Evolutionary conservation across 2,888 invertebrate genomes (phyloP), one percentile per base, ranked within the genome.

Genomic region (Synanthedon formicaeformis): DNA sequence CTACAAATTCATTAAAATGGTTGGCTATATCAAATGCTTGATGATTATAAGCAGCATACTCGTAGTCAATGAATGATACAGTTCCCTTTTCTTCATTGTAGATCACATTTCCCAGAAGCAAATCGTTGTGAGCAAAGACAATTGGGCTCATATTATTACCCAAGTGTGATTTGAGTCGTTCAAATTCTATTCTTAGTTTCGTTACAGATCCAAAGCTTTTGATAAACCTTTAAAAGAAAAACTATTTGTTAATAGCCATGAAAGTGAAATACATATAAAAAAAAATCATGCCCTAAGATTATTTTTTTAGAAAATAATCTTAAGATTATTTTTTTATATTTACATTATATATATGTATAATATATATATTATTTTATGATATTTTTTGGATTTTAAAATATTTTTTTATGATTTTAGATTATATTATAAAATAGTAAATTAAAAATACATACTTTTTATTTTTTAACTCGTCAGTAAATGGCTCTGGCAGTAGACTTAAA

Each of bases 111-210:
- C 94, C 96, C 71, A 99, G 89, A 67, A 99, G 90, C 60, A 98
- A 91, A 89, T 99, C 99, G 88, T 99, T 99, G 89, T 99, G 99
- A 78, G 95, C 93, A 88, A 98, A 98, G 56, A 97, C 98, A 60
- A 97, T 80, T 48, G 94, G 94, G 88, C 91, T 94, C 63, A 90
- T 82, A 50, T 92, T 78, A 68, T 88, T 83, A 58, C 85, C 86
- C 69, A 96, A 86, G 61, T 88, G 89, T 51, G 83, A 81, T 73
- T 92, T 92, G 64, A 95, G 83, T 55, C 81, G 79, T 58, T 89
- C 86, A 70, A 93, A 91, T 77, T 96, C 95, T 62, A 90, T 82
- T 73, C 91, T 88, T 65, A 97, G 85, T 70, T 88, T 89, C 64
- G 88, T 81, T 78, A 92, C 89, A 54, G 92, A 90, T 67, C 90